Percentiles rank a stretch among this genome's conserved stretches.
phyloP scores from a whole-genome alignment of 2,113 vertebrate genomes.

The Syngnathus scovelli region DNA sequence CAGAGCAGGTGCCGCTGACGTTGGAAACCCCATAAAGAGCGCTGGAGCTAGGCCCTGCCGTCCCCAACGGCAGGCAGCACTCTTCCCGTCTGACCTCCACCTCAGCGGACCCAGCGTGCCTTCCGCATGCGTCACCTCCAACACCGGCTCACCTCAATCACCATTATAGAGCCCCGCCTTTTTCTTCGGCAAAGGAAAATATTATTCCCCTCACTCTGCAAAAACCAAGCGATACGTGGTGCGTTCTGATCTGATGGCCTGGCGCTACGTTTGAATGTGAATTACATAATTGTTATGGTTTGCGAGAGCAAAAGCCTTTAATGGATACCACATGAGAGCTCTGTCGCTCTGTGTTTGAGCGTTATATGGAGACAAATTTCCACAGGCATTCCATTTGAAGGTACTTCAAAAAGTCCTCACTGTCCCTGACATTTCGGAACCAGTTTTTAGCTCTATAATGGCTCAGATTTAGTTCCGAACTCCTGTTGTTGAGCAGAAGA shows the following conservation, averaged over 20 bases:
- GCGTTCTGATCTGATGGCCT: conserved; percentile 73
- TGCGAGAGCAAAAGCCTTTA: conserved; percentile 75
- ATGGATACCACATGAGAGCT: conserved; percentile 80
- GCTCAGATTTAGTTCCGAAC: not conserved
- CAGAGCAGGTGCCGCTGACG: conserved; percentile 63
- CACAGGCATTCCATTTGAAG: conserved; percentile 69
- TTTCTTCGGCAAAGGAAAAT: conserved; percentile 64
- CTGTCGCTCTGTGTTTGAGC: conserved; percentile 76
- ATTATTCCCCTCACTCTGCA: conserved; percentile 55
- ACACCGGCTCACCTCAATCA: conserved; percentile 26
- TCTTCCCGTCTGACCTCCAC: conserved; percentile 40
- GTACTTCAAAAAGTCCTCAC: conserved; percentile 51
- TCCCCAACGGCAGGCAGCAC: conserved; percentile 35
- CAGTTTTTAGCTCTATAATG: not conserved
- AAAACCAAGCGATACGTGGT: conserved; percentile 52
- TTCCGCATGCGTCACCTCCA: conserved; percentile 62
- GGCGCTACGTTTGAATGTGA: conserved; percentile 78
- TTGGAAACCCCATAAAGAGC: conserved; percentile 56
- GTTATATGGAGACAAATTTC: conserved; percentile 78
- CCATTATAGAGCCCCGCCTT: conserved; percentile 48
- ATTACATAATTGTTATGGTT: conserved; percentile 84
- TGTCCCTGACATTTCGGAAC: conserved; percentile 46
- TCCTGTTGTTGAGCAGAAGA: too few species aligned
- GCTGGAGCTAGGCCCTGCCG: conserved; percentile 47
- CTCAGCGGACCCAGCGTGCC: conserved; percentile 50